phyloP scores from a whole-genome alignment of 2,888 invertebrate genomes.

The Myopa testacea region DNA sequence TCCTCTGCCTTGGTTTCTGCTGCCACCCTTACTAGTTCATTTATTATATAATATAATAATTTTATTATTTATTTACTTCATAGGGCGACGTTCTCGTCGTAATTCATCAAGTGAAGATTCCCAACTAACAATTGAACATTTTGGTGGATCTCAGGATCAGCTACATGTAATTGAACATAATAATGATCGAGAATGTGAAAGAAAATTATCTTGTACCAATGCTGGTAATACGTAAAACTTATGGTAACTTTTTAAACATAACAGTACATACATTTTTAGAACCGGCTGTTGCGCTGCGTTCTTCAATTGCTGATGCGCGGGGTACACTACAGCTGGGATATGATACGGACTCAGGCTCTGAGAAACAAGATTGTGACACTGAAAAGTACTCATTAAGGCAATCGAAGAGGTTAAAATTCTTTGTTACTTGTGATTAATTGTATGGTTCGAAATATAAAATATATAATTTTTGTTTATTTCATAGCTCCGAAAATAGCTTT shows the following conservation, averaged over 20 bases:
- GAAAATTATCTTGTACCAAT: slow-evolving; percentile 68
- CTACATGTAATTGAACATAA: slow-evolving; percentile 83
- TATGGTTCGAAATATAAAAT: neutral
- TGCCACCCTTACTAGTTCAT: neutral
- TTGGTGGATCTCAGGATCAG: slow-evolving; percentile 92
- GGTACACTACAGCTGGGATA: slow-evolving; percentile 79
- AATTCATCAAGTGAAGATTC: slow-evolving; percentile 89
- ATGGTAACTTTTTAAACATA: neutral
- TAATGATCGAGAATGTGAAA: slow-evolving; percentile 71
- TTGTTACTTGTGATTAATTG: neutral
- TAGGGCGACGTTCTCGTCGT: slow-evolving; percentile 84
- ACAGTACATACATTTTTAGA: slow-evolving; percentile 62
- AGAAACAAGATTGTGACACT: slow-evolving; percentile 74
- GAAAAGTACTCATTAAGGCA: slow-evolving; percentile 72
- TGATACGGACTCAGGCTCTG: slow-evolving; percentile 73
- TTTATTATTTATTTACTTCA: slow-evolving; percentile 66
- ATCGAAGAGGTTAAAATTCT: slow-evolving; percentile 71
- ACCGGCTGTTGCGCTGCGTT: slow-evolving; percentile 78
- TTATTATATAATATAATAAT: neutral
- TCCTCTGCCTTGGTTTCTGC: too few species aligned
- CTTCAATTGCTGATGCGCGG: slow-evolving; percentile 80
- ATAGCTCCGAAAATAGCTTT: slow-evolving; percentile 69
- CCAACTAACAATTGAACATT: slow-evolving; percentile 91
- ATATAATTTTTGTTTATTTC: slow-evolving; percentile 20
- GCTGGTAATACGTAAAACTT: slow-evolving; percentile 53